Evolutionary conservation across 2,888 invertebrate genomes (phyloP).

Genomic region (Actias luna): DNA sequence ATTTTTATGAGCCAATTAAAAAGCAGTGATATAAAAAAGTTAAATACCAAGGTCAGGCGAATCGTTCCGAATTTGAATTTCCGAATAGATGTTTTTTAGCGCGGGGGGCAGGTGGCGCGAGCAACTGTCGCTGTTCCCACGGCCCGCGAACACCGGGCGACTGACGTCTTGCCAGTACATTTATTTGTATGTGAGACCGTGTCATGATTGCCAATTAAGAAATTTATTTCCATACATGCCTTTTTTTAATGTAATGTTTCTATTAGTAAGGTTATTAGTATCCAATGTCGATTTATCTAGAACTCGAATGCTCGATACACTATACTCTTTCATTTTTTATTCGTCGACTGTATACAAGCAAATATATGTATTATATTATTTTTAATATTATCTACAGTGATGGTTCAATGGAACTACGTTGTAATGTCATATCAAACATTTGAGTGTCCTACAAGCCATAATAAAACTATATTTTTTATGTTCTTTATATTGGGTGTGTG

Average conservation of each 20-base stretch:
- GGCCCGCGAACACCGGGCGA: conserved; percentile 68
- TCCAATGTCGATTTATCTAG: conserved; percentile 2
- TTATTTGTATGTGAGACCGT: conserved; percentile 56
- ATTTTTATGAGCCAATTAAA: conserved; percentile 20
- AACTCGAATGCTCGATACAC: not conserved
- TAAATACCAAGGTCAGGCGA: conserved; percentile 66
- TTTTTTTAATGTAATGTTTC: conserved; percentile 14
- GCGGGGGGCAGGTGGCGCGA: conserved; percentile 68
- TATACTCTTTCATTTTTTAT: not conserved
- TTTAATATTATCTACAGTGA: too few species aligned
- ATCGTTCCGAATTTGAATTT: conserved; percentile 71
- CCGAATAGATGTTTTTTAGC: conserved; percentile 68
- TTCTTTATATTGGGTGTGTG: too few species aligned
- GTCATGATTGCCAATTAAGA: conserved; percentile 75
- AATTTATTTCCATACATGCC: conserved; percentile 38
- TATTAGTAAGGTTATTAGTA: conserved; percentile 10
- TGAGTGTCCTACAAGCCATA: too few species aligned
- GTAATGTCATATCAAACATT: too few species aligned
- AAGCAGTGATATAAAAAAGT: conserved; percentile 30
- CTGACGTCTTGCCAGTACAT: conserved; percentile 28
- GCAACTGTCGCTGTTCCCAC: conserved; percentile 79
- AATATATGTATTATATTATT: not conserved
- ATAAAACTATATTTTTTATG: too few species aligned
- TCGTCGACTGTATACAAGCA: not conserved
- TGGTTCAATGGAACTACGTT: too few species aligned